Evolutionary conservation across 2,888 invertebrate species (phyloP), one percentile per base, ranked within the genome.

Genomic region (Hartigia nigra): DNA sequence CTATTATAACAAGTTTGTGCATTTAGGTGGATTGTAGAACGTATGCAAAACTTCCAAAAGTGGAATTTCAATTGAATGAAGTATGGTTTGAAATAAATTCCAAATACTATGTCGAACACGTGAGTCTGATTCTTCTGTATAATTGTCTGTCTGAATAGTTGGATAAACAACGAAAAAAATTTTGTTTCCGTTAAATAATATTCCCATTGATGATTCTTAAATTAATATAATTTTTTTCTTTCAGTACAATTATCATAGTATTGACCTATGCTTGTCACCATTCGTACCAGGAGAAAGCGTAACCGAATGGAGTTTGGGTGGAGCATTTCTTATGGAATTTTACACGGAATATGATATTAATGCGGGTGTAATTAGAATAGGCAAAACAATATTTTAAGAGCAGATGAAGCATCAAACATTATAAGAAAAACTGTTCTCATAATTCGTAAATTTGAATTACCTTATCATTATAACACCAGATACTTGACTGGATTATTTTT

Each of bases 1-100:
- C 23, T 31, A 55, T 74, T 36, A 31, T 75, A 75, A 77, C 69
- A 70, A 37, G 36, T 79, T 69, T 72, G 31, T 77, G 14, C 23
- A 78, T 89, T 77, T 82, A 94, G 92, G 93, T 96, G 70, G 92
- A 94, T 86, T 96, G 96, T 88, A 92, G 92, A 78, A 92, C 92
- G 36, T 93, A 95, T 39, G 92, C 93, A 69, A 92, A 92, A 79
- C 90, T 96, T 76, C 95, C 96, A 1, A 89, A 90, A 79, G 92
- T 96, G 74, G 91, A 92, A 70, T 94, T 96, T 87, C 91, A 92
- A 1, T 87, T 96, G 69, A 93, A 91, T 78, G 95, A 94, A 31
- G 92, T 92, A 79, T 89, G 91, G 36, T 96, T 95, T 89, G 92
- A 92, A 31, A 92, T 96, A 69, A 92, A 92, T 79, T 94, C 94